Evolutionary conservation across 2,888 invertebrate genomes (phyloP).

Genomic region (Chrysolina oricalcia): DNA sequence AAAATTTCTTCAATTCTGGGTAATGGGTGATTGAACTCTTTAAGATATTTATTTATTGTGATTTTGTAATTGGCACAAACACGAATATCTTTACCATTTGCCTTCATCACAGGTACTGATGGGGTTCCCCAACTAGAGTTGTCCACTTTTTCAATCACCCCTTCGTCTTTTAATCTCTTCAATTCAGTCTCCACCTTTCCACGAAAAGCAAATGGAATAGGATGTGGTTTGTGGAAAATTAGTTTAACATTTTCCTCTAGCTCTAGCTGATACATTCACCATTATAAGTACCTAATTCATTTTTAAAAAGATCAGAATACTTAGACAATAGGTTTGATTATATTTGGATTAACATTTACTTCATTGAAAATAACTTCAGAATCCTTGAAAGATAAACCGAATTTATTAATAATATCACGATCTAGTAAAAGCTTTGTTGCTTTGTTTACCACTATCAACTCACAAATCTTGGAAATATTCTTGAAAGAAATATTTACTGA

Average conservation of each 20-base stretch:
- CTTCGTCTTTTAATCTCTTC: slow-evolving; percentile 24
- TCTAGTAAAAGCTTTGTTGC: slow-evolving; percentile 24
- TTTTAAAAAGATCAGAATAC: slow-evolving; percentile 23
- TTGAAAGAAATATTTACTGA: slow-evolving; percentile 1
- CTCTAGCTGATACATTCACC: slow-evolving; percentile 12
- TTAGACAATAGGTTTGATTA: background rate
- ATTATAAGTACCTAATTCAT: slow-evolving; percentile 29
- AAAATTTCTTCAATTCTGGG: slow-evolving; percentile 41
- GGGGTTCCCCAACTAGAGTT: slow-evolving; percentile 42
- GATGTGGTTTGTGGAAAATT: slow-evolving; percentile 30
- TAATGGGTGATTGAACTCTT: slow-evolving; percentile 42
- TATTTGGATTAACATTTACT: background rate
- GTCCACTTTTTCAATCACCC: background rate
- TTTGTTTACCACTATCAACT: slow-evolving; percentile 10
- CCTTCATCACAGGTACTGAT: slow-evolving; percentile 42
- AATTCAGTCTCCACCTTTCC: slow-evolving; percentile 34
- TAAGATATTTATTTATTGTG: slow-evolving; percentile 55
- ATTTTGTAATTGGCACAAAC: slow-evolving; percentile 60
- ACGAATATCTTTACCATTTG: slow-evolving; percentile 40
- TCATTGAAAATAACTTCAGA: too few species aligned
- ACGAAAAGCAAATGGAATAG: slow-evolving; percentile 26
- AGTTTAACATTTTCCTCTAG: slow-evolving; percentile 4
- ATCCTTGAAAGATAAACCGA: slow-evolving; percentile 4
- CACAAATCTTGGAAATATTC: slow-evolving; percentile 5
- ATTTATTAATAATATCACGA: slow-evolving; percentile 24